Conservation (phyloP, 1,140 invertebrate genomes). For the Brachionus rubens region DNA sequence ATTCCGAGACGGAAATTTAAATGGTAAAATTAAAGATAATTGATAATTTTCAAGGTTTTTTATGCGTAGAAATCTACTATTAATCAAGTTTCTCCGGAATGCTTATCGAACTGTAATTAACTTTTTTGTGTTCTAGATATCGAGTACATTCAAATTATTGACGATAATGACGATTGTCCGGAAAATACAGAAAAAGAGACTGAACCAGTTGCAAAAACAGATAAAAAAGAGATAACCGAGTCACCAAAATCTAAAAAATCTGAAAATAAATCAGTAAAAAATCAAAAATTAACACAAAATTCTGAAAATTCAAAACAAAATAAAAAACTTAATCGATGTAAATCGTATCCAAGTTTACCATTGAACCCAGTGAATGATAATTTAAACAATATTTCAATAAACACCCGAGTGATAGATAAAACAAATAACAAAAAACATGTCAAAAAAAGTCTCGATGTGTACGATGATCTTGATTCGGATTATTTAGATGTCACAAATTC, state of each 20-base stretch:
- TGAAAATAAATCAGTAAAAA: background rate
- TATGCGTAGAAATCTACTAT: too few species aligned
- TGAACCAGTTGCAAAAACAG: too few species aligned
- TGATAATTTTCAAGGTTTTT: too few species aligned
- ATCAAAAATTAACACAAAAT: background rate
- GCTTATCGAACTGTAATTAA: background rate
- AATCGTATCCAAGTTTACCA: background rate
- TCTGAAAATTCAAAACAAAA: background rate
- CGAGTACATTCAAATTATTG: background rate
- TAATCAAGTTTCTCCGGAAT: too few species aligned
- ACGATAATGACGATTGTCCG: too few species aligned
- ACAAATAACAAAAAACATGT: background rate
- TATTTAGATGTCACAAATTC: background rate
- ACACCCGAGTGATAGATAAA: background rate
- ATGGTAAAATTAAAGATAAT: too few species aligned
- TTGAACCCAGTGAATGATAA: constrained; percentile 12
- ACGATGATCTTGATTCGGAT: constrained; percentile 5
- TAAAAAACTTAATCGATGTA: background rate
- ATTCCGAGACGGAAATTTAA: too few species aligned
- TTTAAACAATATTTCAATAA: background rate
- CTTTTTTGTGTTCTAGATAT: background rate
- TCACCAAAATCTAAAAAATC: background rate
- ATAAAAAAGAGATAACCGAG: too few species aligned
- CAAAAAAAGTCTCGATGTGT: too few species aligned
- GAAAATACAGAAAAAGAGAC: background rate